Evolutionary conservation across 2,888 invertebrate genomes (phyloP).

Genomic region (Anodontia alba): DNA sequence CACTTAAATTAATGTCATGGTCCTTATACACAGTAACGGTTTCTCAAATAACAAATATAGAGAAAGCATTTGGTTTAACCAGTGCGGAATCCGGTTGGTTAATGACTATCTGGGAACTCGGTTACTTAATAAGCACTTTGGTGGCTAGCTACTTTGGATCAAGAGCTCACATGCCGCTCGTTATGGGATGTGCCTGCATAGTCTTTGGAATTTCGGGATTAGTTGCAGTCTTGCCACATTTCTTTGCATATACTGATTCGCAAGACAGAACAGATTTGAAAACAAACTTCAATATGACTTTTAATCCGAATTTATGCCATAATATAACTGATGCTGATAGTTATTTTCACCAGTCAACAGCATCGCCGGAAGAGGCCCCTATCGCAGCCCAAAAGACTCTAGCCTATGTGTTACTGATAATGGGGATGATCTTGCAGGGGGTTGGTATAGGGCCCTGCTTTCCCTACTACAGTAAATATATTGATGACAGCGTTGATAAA

Average conservation of each 20-base stretch:
- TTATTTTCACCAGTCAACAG: neutral
- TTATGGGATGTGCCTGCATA: slow-evolving; percentile 41
- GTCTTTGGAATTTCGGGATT: slow-evolving; percentile 47
- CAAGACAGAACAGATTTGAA: neutral
- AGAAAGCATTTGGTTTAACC: slow-evolving; percentile 58
- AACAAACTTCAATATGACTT: neutral
- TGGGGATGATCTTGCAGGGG: slow-evolving; percentile 60
- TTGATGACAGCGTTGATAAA: slow-evolving; percentile 61
- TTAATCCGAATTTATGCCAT: slow-evolving; percentile 12
- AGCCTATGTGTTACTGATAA: slow-evolving; percentile 43
- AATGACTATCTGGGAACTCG: slow-evolving; percentile 56
- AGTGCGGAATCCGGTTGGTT: slow-evolving; percentile 53
- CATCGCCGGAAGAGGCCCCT: neutral
- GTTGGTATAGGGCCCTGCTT: slow-evolving; percentile 57
- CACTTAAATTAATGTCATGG: slow-evolving; percentile 39
- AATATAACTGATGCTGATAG: neutral
- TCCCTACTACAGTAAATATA: slow-evolving; percentile 60
- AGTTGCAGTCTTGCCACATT: slow-evolving; percentile 52
- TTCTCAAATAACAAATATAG: slow-evolving; percentile 55
- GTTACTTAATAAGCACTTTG: slow-evolving; percentile 37
- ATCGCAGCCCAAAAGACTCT: slow-evolving; percentile 33
- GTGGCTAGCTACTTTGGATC: slow-evolving; percentile 49
- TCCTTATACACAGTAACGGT: slow-evolving; percentile 48
- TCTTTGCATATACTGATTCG: slow-evolving; percentile 39
- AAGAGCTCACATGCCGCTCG: slow-evolving; percentile 42